Conservation (phyloP, 2,888 invertebrate genomes). For the Rapana venosa region DNA sequence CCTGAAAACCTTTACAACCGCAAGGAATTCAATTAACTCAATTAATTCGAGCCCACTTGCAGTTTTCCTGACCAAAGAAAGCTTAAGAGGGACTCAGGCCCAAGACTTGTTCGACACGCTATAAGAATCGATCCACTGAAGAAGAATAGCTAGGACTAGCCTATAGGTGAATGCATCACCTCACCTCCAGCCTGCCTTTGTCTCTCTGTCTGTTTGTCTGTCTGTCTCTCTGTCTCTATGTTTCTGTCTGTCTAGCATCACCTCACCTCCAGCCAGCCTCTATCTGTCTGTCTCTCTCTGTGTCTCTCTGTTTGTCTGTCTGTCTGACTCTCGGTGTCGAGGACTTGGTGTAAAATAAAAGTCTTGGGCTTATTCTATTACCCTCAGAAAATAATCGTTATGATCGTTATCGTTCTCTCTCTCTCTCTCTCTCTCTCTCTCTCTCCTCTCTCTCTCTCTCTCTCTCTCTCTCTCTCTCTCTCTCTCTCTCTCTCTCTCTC, state of each 20-base stretch:
- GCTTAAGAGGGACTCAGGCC: not conserved
- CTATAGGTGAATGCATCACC: not conserved
- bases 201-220: not conserved
- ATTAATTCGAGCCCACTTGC: slow-evolving; percentile 8
- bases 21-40: not conserved
- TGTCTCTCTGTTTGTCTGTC: no score
- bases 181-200: not conserved
- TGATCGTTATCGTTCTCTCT: no score
- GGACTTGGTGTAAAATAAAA: no score
- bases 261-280: no score
- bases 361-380: no score
- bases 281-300: not conserved
- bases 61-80: not conserved
- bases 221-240: not conserved
- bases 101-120: not conserved
- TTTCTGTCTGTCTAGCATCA: no score
- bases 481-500: no score
- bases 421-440: no score
- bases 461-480: no score
- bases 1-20: not conserved
- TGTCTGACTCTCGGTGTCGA: no score
- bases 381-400: no score
- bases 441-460: no score
- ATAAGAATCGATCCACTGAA: not conserved
- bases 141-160: not conserved